phyloP scores from a whole-genome alignment of 2,797 vertebrate genomes.

The Spizella passerina region DNA sequence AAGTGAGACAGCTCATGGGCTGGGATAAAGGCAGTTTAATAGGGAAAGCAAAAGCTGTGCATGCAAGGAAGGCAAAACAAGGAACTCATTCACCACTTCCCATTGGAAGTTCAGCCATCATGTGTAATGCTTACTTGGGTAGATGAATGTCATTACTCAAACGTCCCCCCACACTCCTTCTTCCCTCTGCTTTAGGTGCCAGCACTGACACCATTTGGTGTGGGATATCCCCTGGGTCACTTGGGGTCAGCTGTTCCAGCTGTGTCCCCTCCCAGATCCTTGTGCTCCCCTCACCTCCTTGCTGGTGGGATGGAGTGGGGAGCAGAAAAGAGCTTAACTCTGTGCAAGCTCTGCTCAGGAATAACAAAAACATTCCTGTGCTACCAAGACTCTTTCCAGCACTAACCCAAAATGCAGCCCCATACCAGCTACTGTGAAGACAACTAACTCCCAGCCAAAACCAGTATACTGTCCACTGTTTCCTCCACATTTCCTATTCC shows the following conservation, averaged over 20 bases:
- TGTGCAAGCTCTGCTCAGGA: background rate
- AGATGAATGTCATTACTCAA: background rate
- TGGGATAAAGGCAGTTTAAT: background rate
- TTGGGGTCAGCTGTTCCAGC: background rate
- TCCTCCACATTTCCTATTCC: background rate
- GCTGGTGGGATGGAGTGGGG: background rate
- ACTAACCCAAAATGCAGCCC: background rate
- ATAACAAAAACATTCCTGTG: background rate
- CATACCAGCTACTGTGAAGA: background rate
- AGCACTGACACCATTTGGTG: rapidly evolving
- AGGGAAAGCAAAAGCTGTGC: background rate
- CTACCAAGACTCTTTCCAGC: background rate
- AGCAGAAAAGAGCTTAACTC: background rate
- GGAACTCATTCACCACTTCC: background rate
- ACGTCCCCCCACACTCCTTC: rapidly evolving
- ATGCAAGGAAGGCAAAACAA: background rate
- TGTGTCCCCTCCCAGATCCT: background rate
- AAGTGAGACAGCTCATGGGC: background rate
- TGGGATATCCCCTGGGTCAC: background rate
- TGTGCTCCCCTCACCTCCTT: rapidly evolving
- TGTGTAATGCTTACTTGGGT: too few species aligned
- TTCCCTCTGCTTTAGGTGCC: background rate
- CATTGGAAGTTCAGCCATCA: background rate
- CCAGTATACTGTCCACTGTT: rapidly evolving
- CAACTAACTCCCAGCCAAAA: background rate